Evolutionary conservation across 2,888 invertebrate genomes (phyloP).

Genomic region (Dioctria rufipes): DNA sequence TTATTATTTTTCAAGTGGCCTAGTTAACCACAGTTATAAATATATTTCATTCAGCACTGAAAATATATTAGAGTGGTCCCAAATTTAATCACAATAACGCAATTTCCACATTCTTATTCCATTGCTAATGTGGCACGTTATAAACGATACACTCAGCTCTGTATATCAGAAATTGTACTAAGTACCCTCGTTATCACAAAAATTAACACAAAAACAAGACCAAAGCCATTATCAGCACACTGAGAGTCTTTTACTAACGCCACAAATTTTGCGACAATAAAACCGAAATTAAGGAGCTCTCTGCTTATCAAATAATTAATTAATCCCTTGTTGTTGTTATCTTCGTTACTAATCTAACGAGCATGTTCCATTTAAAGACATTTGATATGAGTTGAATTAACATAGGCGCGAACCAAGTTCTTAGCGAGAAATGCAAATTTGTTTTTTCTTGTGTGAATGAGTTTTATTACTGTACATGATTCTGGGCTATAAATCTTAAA

Average conservation of each 20-base stretch:
- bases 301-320: conserved; percentile 51
- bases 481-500: no score
- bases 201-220: conserved; percentile 38
- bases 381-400: background rate
- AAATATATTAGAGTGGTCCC: background rate
- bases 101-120: conserved; percentile 9
- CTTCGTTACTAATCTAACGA: conserved; percentile 33
- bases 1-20: conserved; percentile 21
- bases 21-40: conserved; percentile 20
- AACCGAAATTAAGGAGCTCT: conserved; percentile 25
- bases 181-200: conserved; percentile 38
- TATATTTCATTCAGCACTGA: conserved; percentile 40
- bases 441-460: no score
- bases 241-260: conserved; percentile 5
- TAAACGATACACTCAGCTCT: background rate
- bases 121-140: conserved; percentile 21
- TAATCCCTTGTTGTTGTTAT: conserved; percentile 46
- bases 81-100: conserved; percentile 11
- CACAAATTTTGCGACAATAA: background rate
- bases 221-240: conserved; percentile 7
- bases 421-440: no score
- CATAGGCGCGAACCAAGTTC: no score
- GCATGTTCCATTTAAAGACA: conserved; percentile 43
- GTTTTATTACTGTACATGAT: no score
- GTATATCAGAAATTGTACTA: conserved; percentile 16